Percentiles rank a stretch among this genome's conserved stretches.
Conservation (phyloP, 2,888 invertebrate genomes). For the Orchesellides sinensis region DNA sequence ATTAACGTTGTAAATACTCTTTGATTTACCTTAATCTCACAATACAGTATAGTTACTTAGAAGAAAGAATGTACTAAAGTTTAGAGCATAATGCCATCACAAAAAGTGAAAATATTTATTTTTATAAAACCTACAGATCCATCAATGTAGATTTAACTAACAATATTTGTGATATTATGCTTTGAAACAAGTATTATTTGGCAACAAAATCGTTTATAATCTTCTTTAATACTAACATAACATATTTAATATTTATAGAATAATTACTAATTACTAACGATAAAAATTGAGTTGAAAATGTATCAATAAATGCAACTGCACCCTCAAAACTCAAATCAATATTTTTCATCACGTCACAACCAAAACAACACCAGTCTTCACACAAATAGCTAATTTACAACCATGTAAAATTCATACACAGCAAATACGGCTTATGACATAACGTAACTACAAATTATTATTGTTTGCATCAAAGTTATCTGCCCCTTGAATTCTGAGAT, state of each 20-base stretch:
- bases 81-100: too few relatives aligned
- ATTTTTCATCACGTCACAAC: background rate
- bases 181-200: too few relatives aligned
- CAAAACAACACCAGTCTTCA: background rate
- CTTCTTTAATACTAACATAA: background rate
- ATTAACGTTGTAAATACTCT: too few relatives aligned
- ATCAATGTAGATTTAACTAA: background rate
- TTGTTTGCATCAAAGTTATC: constrained; percentile 31
- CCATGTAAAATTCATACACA: background rate
- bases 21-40: too few relatives aligned
- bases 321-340: background rate
- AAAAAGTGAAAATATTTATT: too few relatives aligned
- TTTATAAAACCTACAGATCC: background rate
- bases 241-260: background rate
- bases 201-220: constrained; percentile 27
- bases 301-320: too few relatives aligned
- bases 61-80: too few relatives aligned
- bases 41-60: too few relatives aligned
- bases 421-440: background rate
- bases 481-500: constrained; percentile 40
- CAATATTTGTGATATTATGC: constrained; percentile 19
- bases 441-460: constrained; percentile 32
- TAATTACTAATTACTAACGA: background rate
- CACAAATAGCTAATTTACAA: background rate
- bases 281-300: background rate